phyloP scores from a whole-genome alignment of 2,797 vertebrate species.

The Micropoecilia bifurca region DNA sequence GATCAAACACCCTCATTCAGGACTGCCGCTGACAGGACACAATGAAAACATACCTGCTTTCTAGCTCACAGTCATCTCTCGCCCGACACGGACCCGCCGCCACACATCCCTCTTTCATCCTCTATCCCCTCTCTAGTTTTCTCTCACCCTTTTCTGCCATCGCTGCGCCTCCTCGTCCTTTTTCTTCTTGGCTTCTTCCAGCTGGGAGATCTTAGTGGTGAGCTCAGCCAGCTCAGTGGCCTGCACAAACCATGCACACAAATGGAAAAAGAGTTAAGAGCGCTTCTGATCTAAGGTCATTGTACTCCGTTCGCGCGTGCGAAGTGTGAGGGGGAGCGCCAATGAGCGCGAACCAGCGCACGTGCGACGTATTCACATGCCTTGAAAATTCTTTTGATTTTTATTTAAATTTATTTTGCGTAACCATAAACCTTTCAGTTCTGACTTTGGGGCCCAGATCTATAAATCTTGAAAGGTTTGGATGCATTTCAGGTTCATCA shows the following conservation, averaged over 20 bases:
- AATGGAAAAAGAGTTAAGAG: slow-evolving; percentile 62
- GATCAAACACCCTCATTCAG: not conserved
- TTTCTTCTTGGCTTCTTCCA: slow-evolving; percentile 93
- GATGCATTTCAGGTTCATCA: not conserved
- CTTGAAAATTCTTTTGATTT: not conserved
- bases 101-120: slow-evolving; percentile 54
- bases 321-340: slow-evolving; percentile 17
- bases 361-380: slow-evolving; percentile 6
- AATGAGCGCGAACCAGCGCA: not conserved
- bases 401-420: not conserved
- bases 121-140: slow-evolving; percentile 56
- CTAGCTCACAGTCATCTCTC: slow-evolving; percentile 2
- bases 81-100: slow-evolving; percentile 24
- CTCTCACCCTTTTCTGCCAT: slow-evolving; percentile 94
- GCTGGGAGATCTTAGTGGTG: slow-evolving; percentile 90
- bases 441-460: slow-evolving; percentile 4
- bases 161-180: slow-evolving; percentile 91
- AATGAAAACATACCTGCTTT: slow-evolving; percentile 12
- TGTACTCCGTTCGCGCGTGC: slow-evolving; percentile 42
- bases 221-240: slow-evolving; percentile 93
- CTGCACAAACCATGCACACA: slow-evolving; percentile 79
- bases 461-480: not conserved
- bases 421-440: slow-evolving; percentile 4
- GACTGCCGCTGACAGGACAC: not conserved
- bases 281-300: slow-evolving; percentile 60